phyloP scores from a whole-genome alignment of 2,888 invertebrate genomes.

The Odontomyia ornata region DNA sequence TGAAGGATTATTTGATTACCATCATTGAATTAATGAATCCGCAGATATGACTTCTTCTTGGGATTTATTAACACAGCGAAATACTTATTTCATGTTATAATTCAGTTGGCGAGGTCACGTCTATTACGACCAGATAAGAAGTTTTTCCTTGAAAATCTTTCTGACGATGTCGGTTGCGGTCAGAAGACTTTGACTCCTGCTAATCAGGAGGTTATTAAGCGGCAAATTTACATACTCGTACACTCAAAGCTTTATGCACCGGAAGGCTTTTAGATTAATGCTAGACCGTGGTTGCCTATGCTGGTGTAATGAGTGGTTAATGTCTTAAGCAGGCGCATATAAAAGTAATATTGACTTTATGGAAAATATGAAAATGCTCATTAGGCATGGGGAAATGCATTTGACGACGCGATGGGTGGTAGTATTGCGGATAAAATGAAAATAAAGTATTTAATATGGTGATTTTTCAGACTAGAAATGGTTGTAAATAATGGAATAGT shows the following conservation, averaged over 20 bases:
- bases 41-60: constrained; percentile 27
- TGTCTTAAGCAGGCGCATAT: constrained; percentile 31
- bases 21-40: constrained; percentile 41
- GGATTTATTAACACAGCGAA: constrained; percentile 41
- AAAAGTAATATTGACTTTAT: constrained; percentile 41
- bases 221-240: constrained; percentile 37
- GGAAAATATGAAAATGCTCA: constrained; percentile 29
- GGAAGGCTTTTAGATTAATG: constrained; percentile 31
- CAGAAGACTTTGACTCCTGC: constrained; percentile 11
- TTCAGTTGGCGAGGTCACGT: constrained; percentile 30
- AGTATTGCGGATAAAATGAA: neutral
- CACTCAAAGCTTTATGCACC: constrained; percentile 10
- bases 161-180: constrained; percentile 14
- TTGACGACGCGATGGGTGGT: neutral
- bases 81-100: constrained; percentile 30
- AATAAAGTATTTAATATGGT: constrained; percentile 15
- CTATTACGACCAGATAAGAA: constrained; percentile 29
- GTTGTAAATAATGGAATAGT: neutral
- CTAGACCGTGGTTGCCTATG: constrained; percentile 2
- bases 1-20: constrained; percentile 43
- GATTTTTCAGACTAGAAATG: neutral
- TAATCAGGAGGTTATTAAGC: constrained; percentile 41
- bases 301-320: constrained; percentile 27
- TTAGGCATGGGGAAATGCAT: constrained; percentile 29
- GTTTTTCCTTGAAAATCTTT: constrained; percentile 29